phyloP scores from a whole-genome alignment of 2,113 vertebrate genomes.

The Labeo catla region DNA sequence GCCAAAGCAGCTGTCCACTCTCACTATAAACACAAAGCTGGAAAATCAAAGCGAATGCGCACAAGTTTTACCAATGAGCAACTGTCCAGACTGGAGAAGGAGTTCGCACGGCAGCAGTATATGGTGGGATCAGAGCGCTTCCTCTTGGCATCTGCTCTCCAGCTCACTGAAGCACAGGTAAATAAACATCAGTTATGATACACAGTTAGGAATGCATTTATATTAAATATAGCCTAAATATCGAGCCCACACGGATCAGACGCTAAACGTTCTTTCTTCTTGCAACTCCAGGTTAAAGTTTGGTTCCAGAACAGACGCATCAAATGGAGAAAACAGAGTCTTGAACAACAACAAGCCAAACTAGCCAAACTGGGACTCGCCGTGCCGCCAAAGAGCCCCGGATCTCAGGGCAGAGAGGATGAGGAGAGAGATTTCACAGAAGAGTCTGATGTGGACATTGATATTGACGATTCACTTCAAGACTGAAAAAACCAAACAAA shows the following conservation, averaged over 20 bases:
- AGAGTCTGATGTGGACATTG: slow-evolving; percentile 68
- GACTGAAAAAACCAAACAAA: slow-evolving; percentile 46
- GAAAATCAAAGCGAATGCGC: slow-evolving; percentile 81
- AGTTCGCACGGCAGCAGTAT: slow-evolving; percentile 84
- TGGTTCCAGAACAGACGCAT: slow-evolving; percentile 86
- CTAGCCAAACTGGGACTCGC: slow-evolving; percentile 79
- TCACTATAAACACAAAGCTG: slow-evolving; percentile 71
- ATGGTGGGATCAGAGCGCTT: slow-evolving; percentile 84
- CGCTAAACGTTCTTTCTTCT: background rate
- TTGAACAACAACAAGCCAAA: slow-evolving; percentile 84
- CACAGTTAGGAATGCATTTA: background rate
- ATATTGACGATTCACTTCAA: slow-evolving; percentile 71
- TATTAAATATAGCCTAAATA: background rate
- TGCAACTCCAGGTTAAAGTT: slow-evolving; percentile 76
- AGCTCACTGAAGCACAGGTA: slow-evolving; percentile 83
- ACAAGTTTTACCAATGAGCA: slow-evolving; percentile 86
- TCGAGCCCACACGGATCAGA: background rate
- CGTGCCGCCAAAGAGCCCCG: slow-evolving; percentile 70
- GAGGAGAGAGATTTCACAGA: slow-evolving; percentile 71
- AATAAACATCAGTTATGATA: background rate
- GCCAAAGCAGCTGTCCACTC: slow-evolving; percentile 71
- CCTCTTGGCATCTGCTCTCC: slow-evolving; percentile 79
- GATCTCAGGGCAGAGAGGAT: slow-evolving; percentile 73
- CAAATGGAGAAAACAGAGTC: slow-evolving; percentile 83
- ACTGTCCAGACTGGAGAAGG: slow-evolving; percentile 83